These are phyloP conservation scores for Drosophila tanythrix DNA, from an alignment of 2,888 invertebrate species.

Conservation along the genomic window DNA sequence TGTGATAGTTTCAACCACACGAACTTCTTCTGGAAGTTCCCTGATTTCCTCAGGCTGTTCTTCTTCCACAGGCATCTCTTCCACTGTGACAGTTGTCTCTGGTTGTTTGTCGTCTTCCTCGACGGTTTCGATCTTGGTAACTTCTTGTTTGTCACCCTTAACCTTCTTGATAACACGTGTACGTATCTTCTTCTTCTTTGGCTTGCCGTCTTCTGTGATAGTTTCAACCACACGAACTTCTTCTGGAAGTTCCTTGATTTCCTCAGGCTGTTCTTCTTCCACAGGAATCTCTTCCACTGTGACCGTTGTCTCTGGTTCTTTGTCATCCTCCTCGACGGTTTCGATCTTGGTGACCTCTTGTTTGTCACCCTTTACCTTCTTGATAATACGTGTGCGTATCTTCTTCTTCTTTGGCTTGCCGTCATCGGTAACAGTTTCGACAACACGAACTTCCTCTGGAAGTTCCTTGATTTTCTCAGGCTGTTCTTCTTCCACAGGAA, in stretches of 20 bases:
- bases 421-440: constrained; percentile 21
- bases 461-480: constrained; percentile 25
- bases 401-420: constrained; percentile 32
- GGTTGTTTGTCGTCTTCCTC: constrained; percentile 35
- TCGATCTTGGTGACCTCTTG: constrained; percentile 37
- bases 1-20: constrained; percentile 11
- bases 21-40: constrained; percentile 28
- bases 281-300: constrained; percentile 22
- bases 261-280: constrained; percentile 20
- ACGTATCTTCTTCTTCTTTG: constrained; percentile 33
- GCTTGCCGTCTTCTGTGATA: constrained; percentile 20
- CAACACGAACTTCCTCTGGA: constrained; percentile 24
- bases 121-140: constrained; percentile 35
- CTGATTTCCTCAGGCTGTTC: constrained; percentile 18
- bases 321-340: constrained; percentile 38
- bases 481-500: no score
- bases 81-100: constrained; percentile 26
- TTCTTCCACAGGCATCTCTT: constrained; percentile 22
- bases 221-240: constrained; percentile 26
- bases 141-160: constrained; percentile 33
- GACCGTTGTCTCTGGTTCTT: constrained; percentile 24
- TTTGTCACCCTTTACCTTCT: constrained; percentile 32
- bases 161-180: constrained; percentile 36
- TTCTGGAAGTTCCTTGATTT: constrained; percentile 24
- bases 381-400: constrained; percentile 32